phyloP scores from a whole-genome alignment of 2,888 invertebrate species.

The Tuberolachnus salignus region DNA sequence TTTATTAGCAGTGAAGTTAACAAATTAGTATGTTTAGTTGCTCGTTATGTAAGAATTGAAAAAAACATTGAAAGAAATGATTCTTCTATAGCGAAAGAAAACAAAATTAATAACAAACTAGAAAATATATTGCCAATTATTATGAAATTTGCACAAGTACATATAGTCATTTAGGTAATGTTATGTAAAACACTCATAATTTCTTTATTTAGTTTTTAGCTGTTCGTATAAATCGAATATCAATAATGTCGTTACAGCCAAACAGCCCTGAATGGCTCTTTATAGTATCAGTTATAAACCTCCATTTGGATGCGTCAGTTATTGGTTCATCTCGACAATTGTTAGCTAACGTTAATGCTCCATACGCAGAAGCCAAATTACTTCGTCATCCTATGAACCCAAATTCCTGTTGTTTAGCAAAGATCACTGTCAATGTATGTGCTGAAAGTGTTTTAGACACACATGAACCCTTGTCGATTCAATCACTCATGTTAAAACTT shows the following conservation, averaged over 20 bases:
- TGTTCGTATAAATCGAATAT: conserved; percentile 78
- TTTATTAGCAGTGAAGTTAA: conserved; percentile 87
- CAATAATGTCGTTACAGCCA: conserved; percentile 69
- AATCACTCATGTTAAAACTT: conserved; percentile 65
- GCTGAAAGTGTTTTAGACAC: conserved; percentile 80
- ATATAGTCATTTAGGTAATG: conserved; percentile 22
- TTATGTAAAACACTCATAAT: neutral
- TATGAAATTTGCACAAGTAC: conserved; percentile 82
- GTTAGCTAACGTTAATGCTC: conserved; percentile 75
- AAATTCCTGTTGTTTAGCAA: conserved; percentile 71
- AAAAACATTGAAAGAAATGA: conserved; percentile 69
- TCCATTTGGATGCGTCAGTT: conserved; percentile 73
- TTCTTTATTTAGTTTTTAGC: conserved; percentile 76
- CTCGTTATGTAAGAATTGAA: conserved; percentile 79
- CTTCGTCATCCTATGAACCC: conserved; percentile 65
- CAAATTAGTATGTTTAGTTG: conserved; percentile 81
- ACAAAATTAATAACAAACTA: conserved; percentile 62
- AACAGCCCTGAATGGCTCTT: conserved; percentile 73
- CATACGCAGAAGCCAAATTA: conserved; percentile 69
- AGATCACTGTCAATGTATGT: conserved; percentile 75
- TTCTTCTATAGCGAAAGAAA: conserved; percentile 61
- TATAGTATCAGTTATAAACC: conserved; percentile 74
- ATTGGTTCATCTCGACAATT: conserved; percentile 73
- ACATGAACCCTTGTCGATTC: conserved; percentile 82
- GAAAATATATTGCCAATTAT: conserved; percentile 69